phyloP scores from a whole-genome alignment of 2,888 invertebrate genomes.

The Megamerina dolium region DNA sequence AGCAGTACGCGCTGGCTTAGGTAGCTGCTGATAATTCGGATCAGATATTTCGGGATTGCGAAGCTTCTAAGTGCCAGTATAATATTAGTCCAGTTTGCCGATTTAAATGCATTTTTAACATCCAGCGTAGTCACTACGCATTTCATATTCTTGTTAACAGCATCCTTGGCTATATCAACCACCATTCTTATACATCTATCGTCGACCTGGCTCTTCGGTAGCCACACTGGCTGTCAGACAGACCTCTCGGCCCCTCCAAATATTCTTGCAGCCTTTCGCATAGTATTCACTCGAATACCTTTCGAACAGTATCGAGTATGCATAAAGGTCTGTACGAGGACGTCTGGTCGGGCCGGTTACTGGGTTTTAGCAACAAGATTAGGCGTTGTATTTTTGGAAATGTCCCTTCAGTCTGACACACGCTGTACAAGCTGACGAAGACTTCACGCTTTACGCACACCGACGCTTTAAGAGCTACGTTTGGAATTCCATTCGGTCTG shows the following conservation, averaged over 20 bases:
- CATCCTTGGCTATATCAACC: no score
- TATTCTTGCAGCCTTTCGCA: background rate
- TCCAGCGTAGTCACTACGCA: slow-evolving; percentile 7
- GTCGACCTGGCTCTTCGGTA: slow-evolving; percentile 5
- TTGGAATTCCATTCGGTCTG: no score
- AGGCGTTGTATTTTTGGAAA: no score
- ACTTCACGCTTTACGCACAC: no score
- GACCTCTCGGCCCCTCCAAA: background rate
- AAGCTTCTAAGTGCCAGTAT: background rate
- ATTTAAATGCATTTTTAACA: slow-evolving; percentile 14
- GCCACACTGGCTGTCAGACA: slow-evolving; percentile 4
- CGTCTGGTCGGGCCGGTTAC: no score
- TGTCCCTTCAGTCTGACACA: no score
- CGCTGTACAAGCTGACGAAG: no score
- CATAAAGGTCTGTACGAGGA: slow-evolving; percentile 4
- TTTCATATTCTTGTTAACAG: slow-evolving; percentile 4
- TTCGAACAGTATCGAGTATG: slow-evolving; percentile 7
- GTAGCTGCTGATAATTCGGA: slow-evolving; percentile 1
- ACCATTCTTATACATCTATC: no score
- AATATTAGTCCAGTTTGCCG: slow-evolving; percentile 6
- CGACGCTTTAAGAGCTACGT: no score
- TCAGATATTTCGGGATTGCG: background rate
- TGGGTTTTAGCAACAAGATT: no score
- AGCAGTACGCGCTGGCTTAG: slow-evolving; percentile 4
- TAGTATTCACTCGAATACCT: background rate